Evolutionary conservation across 2,113 vertebrate genomes (phyloP).

Genomic region (Salvelinus fontinalis): DNA sequence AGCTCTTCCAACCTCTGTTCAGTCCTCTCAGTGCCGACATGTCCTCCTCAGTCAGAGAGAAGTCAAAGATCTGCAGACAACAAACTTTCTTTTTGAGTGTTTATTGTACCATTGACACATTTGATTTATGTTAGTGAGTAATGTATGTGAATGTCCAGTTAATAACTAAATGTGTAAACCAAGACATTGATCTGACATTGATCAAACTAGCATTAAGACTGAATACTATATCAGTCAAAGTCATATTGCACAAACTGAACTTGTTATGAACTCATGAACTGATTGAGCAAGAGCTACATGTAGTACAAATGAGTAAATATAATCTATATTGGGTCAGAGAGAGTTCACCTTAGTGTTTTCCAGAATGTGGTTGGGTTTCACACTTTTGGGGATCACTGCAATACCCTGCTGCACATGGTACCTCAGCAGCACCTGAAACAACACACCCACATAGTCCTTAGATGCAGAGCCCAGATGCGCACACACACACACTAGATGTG

Average conservation of each 20-base stretch:
- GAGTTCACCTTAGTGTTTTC: constrained; percentile 76
- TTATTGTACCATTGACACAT: background rate
- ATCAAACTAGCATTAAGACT: too few relatives aligned
- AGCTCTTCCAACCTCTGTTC: constrained; percentile 66
- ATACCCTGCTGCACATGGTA: constrained; percentile 74
- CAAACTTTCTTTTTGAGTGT: background rate
- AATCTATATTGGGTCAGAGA: background rate
- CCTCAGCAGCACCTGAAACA: constrained; percentile 69
- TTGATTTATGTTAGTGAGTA: background rate
- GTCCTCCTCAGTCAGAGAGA: constrained; percentile 68
- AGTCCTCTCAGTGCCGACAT: constrained; percentile 62
- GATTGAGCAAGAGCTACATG: background rate
- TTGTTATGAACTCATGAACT: background rate
- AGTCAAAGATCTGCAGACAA: constrained; percentile 73
- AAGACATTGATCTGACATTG: background rate
- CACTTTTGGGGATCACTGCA: constrained; percentile 75
- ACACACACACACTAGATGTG: background rate
- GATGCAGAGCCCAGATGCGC: background rate
- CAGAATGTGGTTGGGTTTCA: constrained; percentile 73
- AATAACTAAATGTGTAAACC: background rate
- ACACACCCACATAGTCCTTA: background rate
- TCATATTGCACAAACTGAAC: background rate
- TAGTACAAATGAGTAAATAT: background rate
- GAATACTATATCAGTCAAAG: too few relatives aligned
- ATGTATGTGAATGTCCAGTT: background rate